Percentiles rank a stretch among this genome's conserved stretches.
Evolutionary conservation across 2,888 invertebrate species (phyloP).

Genomic region (Drosophila nr. fundita): DNA sequence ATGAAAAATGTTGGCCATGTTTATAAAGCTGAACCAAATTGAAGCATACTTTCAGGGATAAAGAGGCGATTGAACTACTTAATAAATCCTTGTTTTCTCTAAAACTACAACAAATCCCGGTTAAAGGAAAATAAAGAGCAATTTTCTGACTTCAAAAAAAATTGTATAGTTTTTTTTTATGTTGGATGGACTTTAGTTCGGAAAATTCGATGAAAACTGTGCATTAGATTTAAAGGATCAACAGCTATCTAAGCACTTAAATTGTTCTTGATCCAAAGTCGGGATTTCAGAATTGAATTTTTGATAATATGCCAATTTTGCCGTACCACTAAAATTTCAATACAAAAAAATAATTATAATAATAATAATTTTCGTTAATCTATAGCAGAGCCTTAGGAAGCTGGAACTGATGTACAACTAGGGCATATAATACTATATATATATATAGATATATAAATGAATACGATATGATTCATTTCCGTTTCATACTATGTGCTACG

Average conservation of each 20-base stretch:
- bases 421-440: constrained; percentile 16
- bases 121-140: background rate
- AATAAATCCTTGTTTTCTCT: background rate
- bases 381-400: constrained; percentile 17
- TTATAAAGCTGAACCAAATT: background rate
- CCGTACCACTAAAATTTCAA: background rate
- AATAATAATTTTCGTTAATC: constrained; percentile 2
- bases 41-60: background rate
- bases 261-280: background rate
- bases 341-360: background rate
- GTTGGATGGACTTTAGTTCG: background rate
- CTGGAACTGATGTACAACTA: constrained; percentile 35
- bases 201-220: background rate
- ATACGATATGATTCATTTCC: constrained; percentile 32
- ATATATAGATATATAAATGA: constrained; percentile 9
- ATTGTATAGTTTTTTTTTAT: background rate
- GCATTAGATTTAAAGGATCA: background rate
- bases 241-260: background rate
- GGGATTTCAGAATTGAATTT: background rate
- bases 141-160: background rate
- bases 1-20: background rate
- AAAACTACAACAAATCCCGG: background rate
- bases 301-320: background rate
- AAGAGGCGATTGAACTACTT: background rate
- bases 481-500: constrained; percentile 22